Conservation (phyloP, 2,113 vertebrate genomes). For the Solenodon paradoxus region DNA sequence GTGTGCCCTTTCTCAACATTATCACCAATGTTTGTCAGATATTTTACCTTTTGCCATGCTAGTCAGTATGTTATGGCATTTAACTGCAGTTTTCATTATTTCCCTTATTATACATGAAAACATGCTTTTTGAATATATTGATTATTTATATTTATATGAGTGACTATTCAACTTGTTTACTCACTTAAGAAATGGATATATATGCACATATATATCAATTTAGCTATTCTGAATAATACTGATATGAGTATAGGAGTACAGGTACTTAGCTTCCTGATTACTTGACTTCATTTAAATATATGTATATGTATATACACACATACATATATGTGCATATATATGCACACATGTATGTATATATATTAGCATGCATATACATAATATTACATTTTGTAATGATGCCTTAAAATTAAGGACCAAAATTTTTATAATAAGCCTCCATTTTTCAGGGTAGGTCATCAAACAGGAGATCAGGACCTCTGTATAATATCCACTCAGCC, state of each 20-base stretch:
- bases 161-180: background rate
- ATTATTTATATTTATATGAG: background rate
- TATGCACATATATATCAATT: too few species aligned
- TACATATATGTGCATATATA: too few species aligned
- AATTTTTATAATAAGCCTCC: background rate
- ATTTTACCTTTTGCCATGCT: background rate
- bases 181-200: background rate
- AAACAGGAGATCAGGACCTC: fast-evolving
- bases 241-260: background rate
- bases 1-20: background rate
- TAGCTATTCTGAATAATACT: background rate
- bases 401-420: background rate
- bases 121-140: background rate
- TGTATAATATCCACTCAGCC: background rate
- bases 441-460: fast-evolving
- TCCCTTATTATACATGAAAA: background rate
- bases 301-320: too few species aligned
- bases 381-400: background rate
- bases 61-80: background rate
- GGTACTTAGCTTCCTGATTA: background rate
- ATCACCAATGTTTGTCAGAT: background rate
- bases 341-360: too few species aligned
- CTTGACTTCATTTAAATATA: background rate
- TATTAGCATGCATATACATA: too few species aligned
- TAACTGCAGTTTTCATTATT: background rate